phyloP scores from a whole-genome alignment of 2,888 invertebrate genomes.

The Tetragonisca angustula region DNA sequence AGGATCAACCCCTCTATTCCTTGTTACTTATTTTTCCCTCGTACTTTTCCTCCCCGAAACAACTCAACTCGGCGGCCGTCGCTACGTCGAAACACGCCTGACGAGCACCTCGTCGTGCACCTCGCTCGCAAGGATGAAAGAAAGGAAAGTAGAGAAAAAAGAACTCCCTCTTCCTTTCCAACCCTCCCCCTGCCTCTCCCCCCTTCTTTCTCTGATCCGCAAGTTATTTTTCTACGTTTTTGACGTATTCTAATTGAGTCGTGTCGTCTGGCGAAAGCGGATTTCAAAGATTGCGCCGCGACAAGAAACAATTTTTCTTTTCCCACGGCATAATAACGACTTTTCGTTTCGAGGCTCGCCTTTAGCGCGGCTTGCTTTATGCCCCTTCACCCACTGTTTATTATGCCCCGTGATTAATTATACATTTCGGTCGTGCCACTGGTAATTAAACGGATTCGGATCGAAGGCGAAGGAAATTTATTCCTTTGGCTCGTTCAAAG shows the following conservation, averaged over 20 bases:
- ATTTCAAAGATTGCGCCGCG: not conserved
- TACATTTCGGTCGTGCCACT: not conserved
- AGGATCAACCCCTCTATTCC: conserved; percentile 41
- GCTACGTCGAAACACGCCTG: conserved; percentile 27
- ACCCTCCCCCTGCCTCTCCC: no score
- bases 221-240: not conserved
- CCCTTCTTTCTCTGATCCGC: not conserved
- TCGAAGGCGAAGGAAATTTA: not conserved
- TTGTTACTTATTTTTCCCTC: not conserved
- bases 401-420: conserved; percentile 11
- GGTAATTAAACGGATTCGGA: not conserved
- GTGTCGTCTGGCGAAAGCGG: not conserved
- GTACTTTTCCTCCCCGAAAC: not conserved
- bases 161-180: not conserved
- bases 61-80: not conserved
- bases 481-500: not conserved
- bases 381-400: not conserved
- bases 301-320: not conserved
- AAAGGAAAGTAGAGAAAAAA: not conserved
- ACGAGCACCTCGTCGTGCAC: conserved; percentile 19
- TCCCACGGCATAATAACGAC: not conserved
- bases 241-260: conserved; percentile 13
- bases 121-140: not conserved
- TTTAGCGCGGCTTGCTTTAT: not conserved
- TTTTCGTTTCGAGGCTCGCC: not conserved